phyloP scores from a whole-genome alignment of 2,797 vertebrate genomes.

The Tympanoctomys barrerae region DNA sequence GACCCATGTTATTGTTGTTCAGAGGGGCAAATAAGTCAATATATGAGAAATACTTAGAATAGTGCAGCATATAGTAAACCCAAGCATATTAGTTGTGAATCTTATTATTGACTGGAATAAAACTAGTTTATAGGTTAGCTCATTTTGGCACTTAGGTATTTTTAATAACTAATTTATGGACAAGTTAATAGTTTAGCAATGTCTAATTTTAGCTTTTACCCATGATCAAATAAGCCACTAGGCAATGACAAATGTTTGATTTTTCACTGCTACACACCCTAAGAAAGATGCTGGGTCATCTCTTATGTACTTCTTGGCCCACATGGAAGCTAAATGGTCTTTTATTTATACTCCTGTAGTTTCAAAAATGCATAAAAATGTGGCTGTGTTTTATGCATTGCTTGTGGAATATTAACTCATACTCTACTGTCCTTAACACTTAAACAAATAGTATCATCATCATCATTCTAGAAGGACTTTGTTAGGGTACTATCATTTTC shows the following conservation, averaged over 20 bases:
- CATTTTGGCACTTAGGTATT: neutral
- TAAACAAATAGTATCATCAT: neutral
- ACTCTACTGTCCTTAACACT: constrained; percentile 9
- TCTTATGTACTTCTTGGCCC: neutral
- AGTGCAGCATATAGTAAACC: neutral
- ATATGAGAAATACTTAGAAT: neutral
- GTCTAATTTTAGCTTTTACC: constrained; percentile 33
- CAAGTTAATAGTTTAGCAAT: constrained; percentile 6
- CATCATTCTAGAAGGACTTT: neutral
- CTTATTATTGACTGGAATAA: neutral
- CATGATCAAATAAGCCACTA: constrained; percentile 20
- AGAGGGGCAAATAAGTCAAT: neutral
- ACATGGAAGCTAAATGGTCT: neutral
- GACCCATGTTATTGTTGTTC: neutral
- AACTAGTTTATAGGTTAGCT: constrained; percentile 33
- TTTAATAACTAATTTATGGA: constrained; percentile 34
- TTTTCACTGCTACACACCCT: neutral
- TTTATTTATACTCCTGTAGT: neutral
- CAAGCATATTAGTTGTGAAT: neutral
- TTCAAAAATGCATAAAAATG: neutral
- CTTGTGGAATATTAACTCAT: neutral
- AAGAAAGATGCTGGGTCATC: neutral
- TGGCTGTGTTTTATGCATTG: neutral
- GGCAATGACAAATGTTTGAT: neutral
- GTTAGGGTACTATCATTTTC: neutral